Evolutionary conservation across 1,140 invertebrate species (phyloP).

Genomic region (Bombus waltoni): DNA sequence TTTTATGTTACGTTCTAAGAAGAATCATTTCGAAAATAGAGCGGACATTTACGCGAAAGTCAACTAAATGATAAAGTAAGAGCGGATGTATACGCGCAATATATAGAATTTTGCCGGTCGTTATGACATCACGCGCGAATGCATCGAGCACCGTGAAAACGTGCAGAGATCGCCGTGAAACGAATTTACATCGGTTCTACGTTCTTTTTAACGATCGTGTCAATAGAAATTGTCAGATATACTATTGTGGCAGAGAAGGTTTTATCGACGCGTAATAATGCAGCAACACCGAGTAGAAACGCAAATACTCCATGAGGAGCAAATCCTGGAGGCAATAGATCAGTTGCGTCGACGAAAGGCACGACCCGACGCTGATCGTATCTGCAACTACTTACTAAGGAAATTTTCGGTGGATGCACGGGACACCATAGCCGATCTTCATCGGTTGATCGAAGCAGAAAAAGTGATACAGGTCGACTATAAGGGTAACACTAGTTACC

Average conservation of each 20-base stretch:
- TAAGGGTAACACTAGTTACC: conserved; percentile 92
- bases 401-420: conserved; percentile 88
- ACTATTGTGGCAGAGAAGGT: not conserved
- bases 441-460: conserved; percentile 89
- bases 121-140: conserved; percentile 46
- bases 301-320: conserved; percentile 85
- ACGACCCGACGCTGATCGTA: conserved; percentile 91
- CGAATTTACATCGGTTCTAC: not conserved
- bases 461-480: conserved; percentile 93
- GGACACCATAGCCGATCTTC: conserved; percentile 89
- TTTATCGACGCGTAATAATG: conserved; percentile 63
- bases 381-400: conserved; percentile 90
- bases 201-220: not conserved
- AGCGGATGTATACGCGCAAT: conserved; percentile 12
- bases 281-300: conserved; percentile 74
- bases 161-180: conserved; percentile 1
- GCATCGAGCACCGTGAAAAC: conserved; percentile 14
- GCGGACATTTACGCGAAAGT: not conserved
- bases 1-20: not conserved
- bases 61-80: conserved; percentile 6
- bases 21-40: not conserved
- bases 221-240: not conserved
- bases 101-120: conserved; percentile 27
- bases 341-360: conserved; percentile 91
- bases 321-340: conserved; percentile 93